Evolutionary conservation across 2,797 vertebrate species (phyloP).

Genomic region (Dendrocincla fuliginosa): DNA sequence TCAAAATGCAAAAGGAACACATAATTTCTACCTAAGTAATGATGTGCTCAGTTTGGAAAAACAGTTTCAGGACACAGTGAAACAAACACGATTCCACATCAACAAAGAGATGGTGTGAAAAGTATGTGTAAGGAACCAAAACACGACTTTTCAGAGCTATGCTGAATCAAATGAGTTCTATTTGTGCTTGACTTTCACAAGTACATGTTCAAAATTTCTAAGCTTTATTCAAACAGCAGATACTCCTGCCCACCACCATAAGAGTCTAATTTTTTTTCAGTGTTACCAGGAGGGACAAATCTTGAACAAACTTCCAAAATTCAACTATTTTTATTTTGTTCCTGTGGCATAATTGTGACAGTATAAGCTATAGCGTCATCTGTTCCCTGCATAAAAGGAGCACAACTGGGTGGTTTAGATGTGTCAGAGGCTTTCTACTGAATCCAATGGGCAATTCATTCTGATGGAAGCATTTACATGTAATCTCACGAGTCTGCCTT

Average conservation of each 20-base stretch:
- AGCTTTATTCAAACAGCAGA: neutral
- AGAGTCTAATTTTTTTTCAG: neutral
- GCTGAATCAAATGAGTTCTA: neutral
- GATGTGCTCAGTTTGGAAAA: neutral
- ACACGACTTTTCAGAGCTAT: neutral
- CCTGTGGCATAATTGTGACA: neutral
- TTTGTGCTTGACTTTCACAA: conserved; percentile 36
- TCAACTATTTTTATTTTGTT: conserved; percentile 12
- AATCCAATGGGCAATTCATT: neutral
- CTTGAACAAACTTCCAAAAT: conserved; percentile 6
- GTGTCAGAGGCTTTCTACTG: neutral
- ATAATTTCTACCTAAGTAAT: neutral
- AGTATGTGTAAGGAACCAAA: neutral
- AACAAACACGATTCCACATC: neutral
- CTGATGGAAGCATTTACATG: neutral
- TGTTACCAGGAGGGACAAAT: neutral
- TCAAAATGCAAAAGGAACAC: neutral
- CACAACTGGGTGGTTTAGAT: neutral
- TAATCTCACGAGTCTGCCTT: neutral
- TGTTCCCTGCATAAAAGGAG: neutral
- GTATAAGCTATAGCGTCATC: neutral
- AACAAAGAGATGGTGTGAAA: neutral
- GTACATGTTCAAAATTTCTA: conserved; percentile 18
- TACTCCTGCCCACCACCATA: conserved; percentile 3
- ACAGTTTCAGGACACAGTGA: neutral